Conservation (phyloP, 2,797 vertebrate species). For the Siniperca obscura region DNA sequence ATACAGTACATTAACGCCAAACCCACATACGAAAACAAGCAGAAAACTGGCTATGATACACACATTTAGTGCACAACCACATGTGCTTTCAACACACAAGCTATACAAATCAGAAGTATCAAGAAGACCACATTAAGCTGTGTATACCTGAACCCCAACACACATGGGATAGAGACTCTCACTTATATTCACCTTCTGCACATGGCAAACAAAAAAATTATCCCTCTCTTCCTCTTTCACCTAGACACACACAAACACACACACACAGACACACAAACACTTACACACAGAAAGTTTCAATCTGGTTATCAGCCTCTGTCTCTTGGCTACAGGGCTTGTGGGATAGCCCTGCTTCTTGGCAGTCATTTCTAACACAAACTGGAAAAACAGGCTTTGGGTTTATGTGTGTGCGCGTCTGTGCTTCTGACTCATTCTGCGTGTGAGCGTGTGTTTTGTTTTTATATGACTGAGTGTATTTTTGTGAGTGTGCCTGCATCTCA, state of each 20-base stretch:
- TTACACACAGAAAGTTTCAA: slow-evolving; percentile 74
- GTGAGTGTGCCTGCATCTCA: slow-evolving; percentile 38
- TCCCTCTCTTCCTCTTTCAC: slow-evolving; percentile 23
- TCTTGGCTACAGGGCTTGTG: slow-evolving; percentile 85
- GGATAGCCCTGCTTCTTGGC: slow-evolving; percentile 84
- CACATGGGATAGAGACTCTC: slow-evolving; percentile 25
- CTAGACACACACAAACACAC: slow-evolving; percentile 31
- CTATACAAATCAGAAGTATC: not conserved
- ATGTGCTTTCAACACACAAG: slow-evolving; percentile 13
- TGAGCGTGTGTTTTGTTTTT: slow-evolving; percentile 58
- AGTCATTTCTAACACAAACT: slow-evolving; percentile 77
- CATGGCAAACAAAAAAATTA: not conserved
- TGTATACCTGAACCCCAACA: slow-evolving; percentile 20
- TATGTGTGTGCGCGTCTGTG: slow-evolving; percentile 30
- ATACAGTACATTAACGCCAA: slow-evolving; percentile 55
- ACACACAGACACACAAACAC: slow-evolving; percentile 24
- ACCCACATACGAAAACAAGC: slow-evolving; percentile 38
- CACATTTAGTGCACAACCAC: not conserved
- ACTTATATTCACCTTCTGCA: slow-evolving; percentile 13
- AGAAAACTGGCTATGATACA: slow-evolving; percentile 15
- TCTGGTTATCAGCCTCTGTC: slow-evolving; percentile 78
- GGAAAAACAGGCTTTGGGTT: slow-evolving; percentile 73
- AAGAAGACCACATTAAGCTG: not conserved
- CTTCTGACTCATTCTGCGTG: slow-evolving; percentile 70
- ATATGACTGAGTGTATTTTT: slow-evolving; percentile 50